phyloP scores from a whole-genome alignment of 1,140 invertebrate species.

The Chymomyza costata region DNA sequence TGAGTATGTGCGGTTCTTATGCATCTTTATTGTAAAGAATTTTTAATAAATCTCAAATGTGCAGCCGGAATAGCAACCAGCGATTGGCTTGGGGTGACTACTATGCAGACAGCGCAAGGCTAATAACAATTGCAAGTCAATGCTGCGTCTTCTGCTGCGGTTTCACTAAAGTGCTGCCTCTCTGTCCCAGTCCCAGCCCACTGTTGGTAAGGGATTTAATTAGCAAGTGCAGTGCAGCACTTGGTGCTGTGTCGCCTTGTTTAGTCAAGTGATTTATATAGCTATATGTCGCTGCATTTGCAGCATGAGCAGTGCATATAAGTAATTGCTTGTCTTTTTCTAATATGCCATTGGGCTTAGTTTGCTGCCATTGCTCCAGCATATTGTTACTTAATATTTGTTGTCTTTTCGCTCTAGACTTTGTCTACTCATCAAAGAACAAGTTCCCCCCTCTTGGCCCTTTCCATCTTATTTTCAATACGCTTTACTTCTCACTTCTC shows the following conservation, averaged over 20 bases:
- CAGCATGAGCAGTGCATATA: constrained; percentile 17
- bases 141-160: constrained; percentile 50
- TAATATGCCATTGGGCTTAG: constrained; percentile 19
- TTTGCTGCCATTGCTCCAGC: constrained; percentile 9
- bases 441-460: background rate
- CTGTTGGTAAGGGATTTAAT: constrained; percentile 66
- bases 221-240: constrained; percentile 64
- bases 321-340: constrained; percentile 68
- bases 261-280: constrained; percentile 71
- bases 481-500: background rate
- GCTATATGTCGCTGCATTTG: background rate
- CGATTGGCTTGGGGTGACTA: constrained; percentile 7
- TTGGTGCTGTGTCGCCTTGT: constrained; percentile 50
- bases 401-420: constrained; percentile 34
- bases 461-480: too few species aligned
- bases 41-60: constrained; percentile 75
- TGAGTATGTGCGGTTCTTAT: constrained; percentile 37
- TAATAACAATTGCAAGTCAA: constrained; percentile 53
- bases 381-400: constrained; percentile 44
- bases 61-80: constrained; percentile 36
- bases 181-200: background rate
- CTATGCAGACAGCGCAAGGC: constrained; percentile 7
- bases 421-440: constrained; percentile 13
- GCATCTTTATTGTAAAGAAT: constrained; percentile 61
- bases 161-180: constrained; percentile 7